Conservation (phyloP, 2,113 vertebrate genomes). For the Empidonax alnorum region DNA sequence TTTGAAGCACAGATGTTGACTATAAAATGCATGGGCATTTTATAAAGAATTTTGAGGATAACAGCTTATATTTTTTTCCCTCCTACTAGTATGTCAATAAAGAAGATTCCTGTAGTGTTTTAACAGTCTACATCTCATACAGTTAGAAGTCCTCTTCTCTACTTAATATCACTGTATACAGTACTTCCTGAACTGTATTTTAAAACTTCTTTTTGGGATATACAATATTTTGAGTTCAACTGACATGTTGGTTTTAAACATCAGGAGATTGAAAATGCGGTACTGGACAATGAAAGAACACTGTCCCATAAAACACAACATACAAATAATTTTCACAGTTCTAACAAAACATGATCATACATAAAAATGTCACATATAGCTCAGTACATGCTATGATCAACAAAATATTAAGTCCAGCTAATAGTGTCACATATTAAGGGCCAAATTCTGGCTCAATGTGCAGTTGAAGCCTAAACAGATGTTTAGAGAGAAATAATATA, state of each 20-base stretch:
- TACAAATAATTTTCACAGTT: conserved; percentile 62
- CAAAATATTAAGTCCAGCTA: conserved; percentile 50
- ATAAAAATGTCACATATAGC: conserved; percentile 42
- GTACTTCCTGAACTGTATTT: conserved; percentile 19
- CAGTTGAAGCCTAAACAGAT: conserved; percentile 7
- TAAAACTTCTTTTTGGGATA: background rate
- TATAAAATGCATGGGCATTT: background rate
- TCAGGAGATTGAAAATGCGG: background rate
- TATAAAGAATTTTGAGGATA: background rate
- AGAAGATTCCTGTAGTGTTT: background rate
- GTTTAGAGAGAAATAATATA: background rate
- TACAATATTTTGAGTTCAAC: background rate
- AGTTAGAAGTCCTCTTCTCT: background rate
- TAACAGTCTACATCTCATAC: background rate
- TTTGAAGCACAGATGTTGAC: background rate
- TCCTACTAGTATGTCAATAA: background rate
- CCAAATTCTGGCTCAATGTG: conserved; percentile 47
- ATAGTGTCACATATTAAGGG: conserved; percentile 10
- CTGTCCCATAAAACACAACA: conserved; percentile 34
- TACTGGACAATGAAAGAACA: conserved; percentile 35
- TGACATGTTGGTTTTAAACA: background rate
- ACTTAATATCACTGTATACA: background rate
- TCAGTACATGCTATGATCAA: conserved; percentile 21
- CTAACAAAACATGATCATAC: conserved; percentile 36
- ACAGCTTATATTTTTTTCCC: background rate